Evolutionary conservation across 2,113 vertebrate species (phyloP), one percentile per base, ranked within the genome.

Genomic region (Pyrgilauda ruficollis): DNA sequence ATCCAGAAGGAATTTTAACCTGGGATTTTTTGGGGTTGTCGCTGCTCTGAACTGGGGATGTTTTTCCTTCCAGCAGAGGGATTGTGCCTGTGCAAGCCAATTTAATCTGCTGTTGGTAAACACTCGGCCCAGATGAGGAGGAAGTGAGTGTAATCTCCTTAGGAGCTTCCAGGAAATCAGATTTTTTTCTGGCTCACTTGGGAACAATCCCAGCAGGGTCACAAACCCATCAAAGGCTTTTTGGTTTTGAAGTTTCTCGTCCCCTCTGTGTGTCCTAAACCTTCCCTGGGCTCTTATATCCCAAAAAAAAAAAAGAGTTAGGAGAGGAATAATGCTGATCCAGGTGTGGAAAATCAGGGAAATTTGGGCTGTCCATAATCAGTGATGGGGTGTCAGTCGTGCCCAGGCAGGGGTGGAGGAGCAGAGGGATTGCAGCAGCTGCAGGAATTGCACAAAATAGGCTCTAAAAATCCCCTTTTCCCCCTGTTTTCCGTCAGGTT

Each of bases 361-460:
- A 23, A 5, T 8, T 1, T 3, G 55, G 24, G 20, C 11, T 74
- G 55, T 20, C 43, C 21, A 0, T 31, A 3, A 41, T 7, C 39
- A 2, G 0, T 1, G 1, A 3, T 47, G 86, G n/a, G 37, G 1
- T 56, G 27, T 37, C 28, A 3, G 11, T 5, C 2, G 0, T 22
- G 26, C 39, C 13, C 21, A 30, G 62, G 33, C 24, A 26, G 64
- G 64, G 84, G 1, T 35, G 69, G 78, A 35, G 82, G 31, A 23
- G 35, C 17, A 2, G 39, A 56, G 3, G 0, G 43, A 1, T 15
- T 3, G 74, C 4, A 47, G 61, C 50, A 87, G 15, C 70, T 59
- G 68, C 18, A 67, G 56, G 37, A 82, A 33, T 46, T 12, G 0
- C 27, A 0, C 1, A 9, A 18, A 4, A 11, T 4, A 3, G 20